Percentiles rank a stretch among this genome's conserved stretches.
Evolutionary conservation across 2,113 vertebrate genomes (phyloP).

Genomic region (Corynorhinus townsendii): DNA sequence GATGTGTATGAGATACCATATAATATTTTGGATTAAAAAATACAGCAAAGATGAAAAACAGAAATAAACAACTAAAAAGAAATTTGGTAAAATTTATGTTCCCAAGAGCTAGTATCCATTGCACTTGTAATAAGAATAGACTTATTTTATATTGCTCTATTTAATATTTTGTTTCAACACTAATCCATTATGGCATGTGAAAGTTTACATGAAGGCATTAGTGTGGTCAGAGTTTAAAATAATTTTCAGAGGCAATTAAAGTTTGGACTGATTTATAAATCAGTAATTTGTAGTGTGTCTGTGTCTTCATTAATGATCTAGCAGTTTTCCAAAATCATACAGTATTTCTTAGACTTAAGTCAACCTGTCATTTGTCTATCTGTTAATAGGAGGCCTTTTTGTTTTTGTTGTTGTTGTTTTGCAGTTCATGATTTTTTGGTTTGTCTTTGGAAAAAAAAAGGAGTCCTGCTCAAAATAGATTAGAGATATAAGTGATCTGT

Average conservation of each 20-base stretch:
- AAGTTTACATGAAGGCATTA: not conserved
- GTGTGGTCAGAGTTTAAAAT: not conserved
- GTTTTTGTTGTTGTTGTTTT: not conserved
- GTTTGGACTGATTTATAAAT: not conserved
- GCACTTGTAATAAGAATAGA: not conserved
- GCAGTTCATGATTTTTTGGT: not conserved
- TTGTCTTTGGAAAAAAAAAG: not conserved
- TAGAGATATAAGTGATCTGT: not conserved
- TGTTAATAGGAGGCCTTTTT: not conserved
- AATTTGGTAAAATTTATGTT: not conserved
- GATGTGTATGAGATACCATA: not conserved
- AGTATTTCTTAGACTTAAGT: not conserved
- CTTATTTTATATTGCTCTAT: not conserved
- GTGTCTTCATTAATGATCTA: not conserved
- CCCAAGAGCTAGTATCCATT: not conserved
- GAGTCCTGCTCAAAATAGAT: fast-evolving
- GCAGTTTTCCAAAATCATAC: not conserved
- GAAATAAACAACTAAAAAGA: not conserved
- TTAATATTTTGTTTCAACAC: not conserved
- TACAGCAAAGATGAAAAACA: not conserved
- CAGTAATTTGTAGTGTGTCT: not conserved
- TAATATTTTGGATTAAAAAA: not conserved
- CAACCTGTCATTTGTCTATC: not conserved
- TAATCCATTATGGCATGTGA: not conserved
- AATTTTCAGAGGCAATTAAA: not conserved